A percentile compares a stretch with the other conserved stretches of the same genome.
These are phyloP conservation scores for Embiotoca jacksoni DNA, from an alignment of 2,113 vertebrate species.

Conservation along the genomic window DNA sequence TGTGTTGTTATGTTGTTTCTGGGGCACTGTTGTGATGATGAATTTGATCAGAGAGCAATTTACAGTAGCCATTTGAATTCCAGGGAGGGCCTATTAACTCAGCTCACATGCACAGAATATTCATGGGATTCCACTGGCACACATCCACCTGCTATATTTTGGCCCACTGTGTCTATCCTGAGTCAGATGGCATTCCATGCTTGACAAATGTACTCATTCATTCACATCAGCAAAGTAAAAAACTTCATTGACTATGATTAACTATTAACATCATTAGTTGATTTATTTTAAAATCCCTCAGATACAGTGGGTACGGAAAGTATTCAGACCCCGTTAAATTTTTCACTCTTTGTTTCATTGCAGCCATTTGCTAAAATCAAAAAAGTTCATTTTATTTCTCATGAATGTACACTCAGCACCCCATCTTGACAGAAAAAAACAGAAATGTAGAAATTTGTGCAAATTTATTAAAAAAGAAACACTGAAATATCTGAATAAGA, in stretches of 20 bases:
- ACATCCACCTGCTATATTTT: conserved; percentile 8
- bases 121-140: conserved; percentile 10
- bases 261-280: conserved; percentile 18
- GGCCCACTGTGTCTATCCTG: conserved; percentile 6
- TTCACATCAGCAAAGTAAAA: conserved; percentile 16
- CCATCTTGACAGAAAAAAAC: too few relatives aligned
- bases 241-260: conserved; percentile 28
- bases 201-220: conserved; percentile 37
- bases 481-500: too few relatives aligned
- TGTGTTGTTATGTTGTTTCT: conserved; percentile 23
- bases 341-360: too few relatives aligned
- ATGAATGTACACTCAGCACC: too few relatives aligned
- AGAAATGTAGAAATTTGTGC: too few relatives aligned
- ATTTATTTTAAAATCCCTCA: conserved; percentile 25
- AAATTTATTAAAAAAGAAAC: too few relatives aligned
- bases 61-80: conserved; percentile 32
- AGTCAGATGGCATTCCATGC: conserved; percentile 24
- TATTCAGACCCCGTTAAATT: too few relatives aligned
- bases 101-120: conserved; percentile 33
- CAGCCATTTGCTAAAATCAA: too few relatives aligned
- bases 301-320: background rate
- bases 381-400: too few relatives aligned
- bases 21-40: conserved; percentile 38
- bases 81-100: conserved; percentile 45
- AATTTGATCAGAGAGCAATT: conserved; percentile 54